A percentile compares a stretch with the other conserved stretches of the same genome.
These are phyloP conservation scores for Drosophila kohkoa DNA, from an alignment of 1,140 invertebrate species.

Conservation along the genomic window DNA sequence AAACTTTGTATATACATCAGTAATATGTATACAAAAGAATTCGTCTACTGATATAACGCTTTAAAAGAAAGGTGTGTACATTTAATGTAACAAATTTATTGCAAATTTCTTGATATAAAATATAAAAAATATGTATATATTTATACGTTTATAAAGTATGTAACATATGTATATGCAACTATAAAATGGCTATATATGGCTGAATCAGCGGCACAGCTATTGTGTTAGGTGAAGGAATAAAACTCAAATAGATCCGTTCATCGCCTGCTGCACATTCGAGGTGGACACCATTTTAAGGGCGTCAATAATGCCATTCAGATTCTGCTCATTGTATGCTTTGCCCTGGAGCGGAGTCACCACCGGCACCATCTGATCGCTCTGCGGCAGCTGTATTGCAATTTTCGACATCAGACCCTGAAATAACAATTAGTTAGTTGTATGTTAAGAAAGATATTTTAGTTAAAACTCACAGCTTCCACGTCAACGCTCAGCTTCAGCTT, in stretches of 20 bases:
- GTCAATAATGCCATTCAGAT: conserved; percentile 73
- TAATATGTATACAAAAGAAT: neutral
- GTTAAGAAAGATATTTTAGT: no score
- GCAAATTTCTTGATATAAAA: conserved; percentile 38
- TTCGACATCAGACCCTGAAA: conserved; percentile 76
- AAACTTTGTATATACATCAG: conserved; percentile 24
- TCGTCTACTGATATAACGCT: neutral
- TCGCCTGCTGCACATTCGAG: conserved; percentile 81
- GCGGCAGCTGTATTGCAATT: conserved; percentile 70
- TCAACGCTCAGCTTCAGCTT: conserved; percentile 73
- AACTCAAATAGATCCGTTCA: conserved; percentile 73
- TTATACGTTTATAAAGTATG: conserved; percentile 30
- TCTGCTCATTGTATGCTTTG: conserved; percentile 76
- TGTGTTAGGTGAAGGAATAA: conserved; percentile 35
- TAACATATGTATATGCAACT: conserved; percentile 28
- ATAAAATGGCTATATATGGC: conserved; percentile 23
- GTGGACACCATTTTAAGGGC: conserved; percentile 78
- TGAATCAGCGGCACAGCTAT: conserved; percentile 12
- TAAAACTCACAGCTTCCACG: conserved; percentile 73
- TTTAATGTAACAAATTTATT: conserved; percentile 44
- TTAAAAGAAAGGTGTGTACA: neutral
- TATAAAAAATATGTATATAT: conserved; percentile 37
- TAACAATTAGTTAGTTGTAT: neutral
- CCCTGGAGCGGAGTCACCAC: conserved; percentile 77
- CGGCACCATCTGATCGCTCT: conserved; percentile 71